These are phyloP conservation scores for Allophyes oxyacanthae DNA, from an alignment of 2,888 invertebrate species.

Conservation along the genomic window DNA sequence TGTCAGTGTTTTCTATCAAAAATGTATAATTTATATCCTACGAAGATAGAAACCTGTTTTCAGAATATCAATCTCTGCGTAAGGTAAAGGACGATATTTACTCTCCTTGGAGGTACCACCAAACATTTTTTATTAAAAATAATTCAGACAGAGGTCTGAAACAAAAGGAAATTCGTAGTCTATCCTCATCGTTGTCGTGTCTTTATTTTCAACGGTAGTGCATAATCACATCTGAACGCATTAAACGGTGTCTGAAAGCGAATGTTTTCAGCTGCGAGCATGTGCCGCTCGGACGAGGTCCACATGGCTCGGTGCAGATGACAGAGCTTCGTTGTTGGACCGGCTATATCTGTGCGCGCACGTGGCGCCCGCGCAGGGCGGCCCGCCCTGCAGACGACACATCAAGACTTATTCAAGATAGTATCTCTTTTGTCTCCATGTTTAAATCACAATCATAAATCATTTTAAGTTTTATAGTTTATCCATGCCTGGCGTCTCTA, in stretches of 20 bases:
- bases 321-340: constrained; percentile 74
- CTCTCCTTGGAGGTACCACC: no score
- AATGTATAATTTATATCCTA: no score
- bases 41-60: no score
- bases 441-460: no score
- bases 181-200: background rate
- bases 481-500: no score
- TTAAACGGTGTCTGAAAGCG: constrained; percentile 47
- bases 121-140: no score
- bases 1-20: no score
- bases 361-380: constrained; percentile 69
- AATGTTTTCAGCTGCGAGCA: constrained; percentile 75
- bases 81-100: no score
- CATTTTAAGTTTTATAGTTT: no score
- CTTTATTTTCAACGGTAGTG: background rate
- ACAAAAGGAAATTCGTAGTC: no score
- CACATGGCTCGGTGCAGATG: constrained; percentile 65
- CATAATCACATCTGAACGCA: constrained; percentile 47
- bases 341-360: constrained; percentile 51
- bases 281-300: constrained; percentile 68
- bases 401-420: background rate
- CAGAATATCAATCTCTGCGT: no score
- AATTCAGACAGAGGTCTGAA: no score
- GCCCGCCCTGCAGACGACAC: constrained; percentile 71
- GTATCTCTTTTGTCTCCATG: constrained; percentile 9